Percentiles rank a stretch among this genome's conserved stretches.
phyloP scores from a whole-genome alignment of 2,113 vertebrate species.

The Coptodon bakossiorum region DNA sequence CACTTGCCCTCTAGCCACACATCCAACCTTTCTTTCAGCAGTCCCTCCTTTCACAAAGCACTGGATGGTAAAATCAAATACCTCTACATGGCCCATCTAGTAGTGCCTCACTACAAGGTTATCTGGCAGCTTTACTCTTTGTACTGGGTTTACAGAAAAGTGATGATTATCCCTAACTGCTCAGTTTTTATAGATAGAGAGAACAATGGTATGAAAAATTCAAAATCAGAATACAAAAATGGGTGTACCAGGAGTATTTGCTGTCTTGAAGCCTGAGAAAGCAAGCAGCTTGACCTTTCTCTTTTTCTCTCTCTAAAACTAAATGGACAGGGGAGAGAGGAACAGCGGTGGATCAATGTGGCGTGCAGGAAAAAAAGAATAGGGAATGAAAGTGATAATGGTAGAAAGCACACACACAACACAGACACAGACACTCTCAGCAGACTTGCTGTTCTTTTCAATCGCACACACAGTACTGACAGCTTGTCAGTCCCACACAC shows the following conservation, averaged over 20 bases:
- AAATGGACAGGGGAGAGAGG: slow-evolving; percentile 8
- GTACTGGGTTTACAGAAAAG: neutral
- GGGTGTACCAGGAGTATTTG: neutral
- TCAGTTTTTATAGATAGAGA: neutral
- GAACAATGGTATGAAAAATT: neutral
- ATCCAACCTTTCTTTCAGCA: neutral
- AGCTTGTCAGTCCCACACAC: neutral
- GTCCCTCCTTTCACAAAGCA: neutral
- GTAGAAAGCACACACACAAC: neutral
- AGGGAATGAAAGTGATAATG: slow-evolving; percentile 30
- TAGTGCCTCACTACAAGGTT: neutral
- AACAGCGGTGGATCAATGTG: slow-evolving; percentile 16
- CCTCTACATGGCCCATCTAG: neutral
- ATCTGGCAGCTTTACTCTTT: neutral
- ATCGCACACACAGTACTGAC: neutral
- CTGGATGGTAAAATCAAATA: neutral
- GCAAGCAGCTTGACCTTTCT: neutral
- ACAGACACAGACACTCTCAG: neutral
- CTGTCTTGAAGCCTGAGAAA: neutral
- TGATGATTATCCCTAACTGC: neutral
- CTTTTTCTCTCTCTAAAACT: slow-evolving; percentile 8
- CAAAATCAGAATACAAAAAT: neutral
- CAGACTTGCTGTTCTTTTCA: slow-evolving; percentile 34
- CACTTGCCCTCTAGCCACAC: neutral
- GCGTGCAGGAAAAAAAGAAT: neutral